phyloP scores from a whole-genome alignment of 1,140 invertebrate genomes.

The Drosophila orosa region DNA sequence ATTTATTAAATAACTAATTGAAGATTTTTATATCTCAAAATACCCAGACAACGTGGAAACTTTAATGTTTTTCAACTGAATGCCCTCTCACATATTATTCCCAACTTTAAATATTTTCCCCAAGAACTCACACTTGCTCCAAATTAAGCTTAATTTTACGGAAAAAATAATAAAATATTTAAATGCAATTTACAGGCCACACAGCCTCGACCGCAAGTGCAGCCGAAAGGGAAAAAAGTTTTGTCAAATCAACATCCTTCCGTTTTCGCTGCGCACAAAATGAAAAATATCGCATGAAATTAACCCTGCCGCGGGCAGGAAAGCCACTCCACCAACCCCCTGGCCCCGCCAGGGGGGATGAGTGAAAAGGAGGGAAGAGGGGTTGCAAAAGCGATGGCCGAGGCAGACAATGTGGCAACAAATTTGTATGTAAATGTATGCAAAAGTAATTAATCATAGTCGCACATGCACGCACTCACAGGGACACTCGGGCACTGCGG shows the following conservation, averaged over 20 bases:
- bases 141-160: neutral
- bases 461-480: slow-evolving; percentile 68
- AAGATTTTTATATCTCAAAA: neutral
- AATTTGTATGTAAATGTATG: slow-evolving; percentile 84
- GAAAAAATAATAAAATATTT: slow-evolving; percentile 59
- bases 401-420: slow-evolving; percentile 82
- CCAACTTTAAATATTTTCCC: neutral
- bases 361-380: slow-evolving; percentile 23
- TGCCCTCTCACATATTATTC: neutral
- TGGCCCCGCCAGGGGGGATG: slow-evolving; percentile 17
- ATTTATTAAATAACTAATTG: neutral
- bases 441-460: slow-evolving; percentile 84
- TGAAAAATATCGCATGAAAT: slow-evolving; percentile 81
- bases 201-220: neutral
- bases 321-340: slow-evolving; percentile 48
- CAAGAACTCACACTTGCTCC: too few relatives aligned
- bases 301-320: slow-evolving; percentile 66
- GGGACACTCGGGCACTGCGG: slow-evolving; percentile 57
- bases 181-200: slow-evolving; percentile 65
- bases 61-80: neutral
- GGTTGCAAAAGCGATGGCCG: slow-evolving; percentile 47
- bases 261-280: slow-evolving; percentile 72
- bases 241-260: slow-evolving; percentile 81
- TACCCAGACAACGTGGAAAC: neutral
- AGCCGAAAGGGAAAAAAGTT: slow-evolving; percentile 56